Base-by-base conservation (phyloP, 1,140 invertebrate genomes). In the Temnothorax nylanderi region DNA sequence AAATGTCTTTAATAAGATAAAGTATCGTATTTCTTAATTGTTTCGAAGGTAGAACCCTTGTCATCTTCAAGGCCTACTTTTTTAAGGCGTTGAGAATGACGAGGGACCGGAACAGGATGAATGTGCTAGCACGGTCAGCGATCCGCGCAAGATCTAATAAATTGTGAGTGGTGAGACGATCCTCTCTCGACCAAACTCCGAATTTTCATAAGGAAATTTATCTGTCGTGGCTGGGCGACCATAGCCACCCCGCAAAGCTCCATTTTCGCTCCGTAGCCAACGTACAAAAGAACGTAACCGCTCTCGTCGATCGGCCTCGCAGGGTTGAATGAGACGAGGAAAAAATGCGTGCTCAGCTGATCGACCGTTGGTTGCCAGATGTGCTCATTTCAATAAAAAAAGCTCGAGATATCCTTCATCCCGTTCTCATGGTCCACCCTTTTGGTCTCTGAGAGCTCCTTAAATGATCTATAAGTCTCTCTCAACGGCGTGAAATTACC, bases 151-250 rank as follows among this genome's bases (percentile, higher is more conserved):
- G 58, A 64, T 32, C 76, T 89, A 88, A 94, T 94, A 94, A 94
- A 94, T 93, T 92, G 90, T 64, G 44, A 44, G 41, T 51, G 87
- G 71, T 60, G 64, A 67, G 75, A 47, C 76, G 71, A 82, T 81
- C 21, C 34, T 71, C n/a, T 44, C 26, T 11, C 67, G 51, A 44
- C 44, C 37, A 32, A 80, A 65, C 58, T 91, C 89, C 88, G 88
- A 92, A 93, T 94, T 94, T 94, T 94, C 91, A 94, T 94, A 93
- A 94, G 91, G 80, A 74, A 92, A 93, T 94, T 94, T 93, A 94
- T 91, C 87, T 60, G 44, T 69, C 85, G 44, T 49, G 71, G 62
- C 47, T 60, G 8, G 51, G 21, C 37, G 49, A 7, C 11, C 67
- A 10, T 49, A 60, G 34, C 37, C 26, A 85, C 60, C 77, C 71